phyloP scores from a whole-genome alignment of 2,888 invertebrate genomes.

The Cyrtodaria siliqua region DNA sequence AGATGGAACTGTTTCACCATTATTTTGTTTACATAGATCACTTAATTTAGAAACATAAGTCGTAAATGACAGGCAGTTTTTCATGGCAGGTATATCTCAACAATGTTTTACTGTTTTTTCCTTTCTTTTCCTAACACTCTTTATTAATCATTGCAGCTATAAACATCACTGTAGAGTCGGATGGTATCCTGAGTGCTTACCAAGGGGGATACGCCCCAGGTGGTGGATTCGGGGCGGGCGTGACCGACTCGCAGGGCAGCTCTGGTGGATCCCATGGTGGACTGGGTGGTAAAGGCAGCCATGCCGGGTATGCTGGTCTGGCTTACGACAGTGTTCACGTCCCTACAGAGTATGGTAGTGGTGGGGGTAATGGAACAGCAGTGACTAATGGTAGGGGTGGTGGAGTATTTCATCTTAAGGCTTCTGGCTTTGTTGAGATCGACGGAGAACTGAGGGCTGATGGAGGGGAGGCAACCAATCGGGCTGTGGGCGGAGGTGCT shows the following conservation, averaged over 20 bases:
- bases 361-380: slow-evolving; percentile 54
- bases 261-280: slow-evolving; percentile 77
- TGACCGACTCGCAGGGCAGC: slow-evolving; percentile 51
- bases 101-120: too few species aligned
- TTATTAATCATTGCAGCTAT: too few species aligned
- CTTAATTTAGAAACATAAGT: too few species aligned
- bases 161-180: slow-evolving; percentile 74
- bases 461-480: slow-evolving; percentile 58
- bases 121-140: too few species aligned
- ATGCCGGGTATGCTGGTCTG: slow-evolving; percentile 31
- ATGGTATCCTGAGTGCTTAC: slow-evolving; percentile 70
- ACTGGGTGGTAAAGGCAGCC: slow-evolving; percentile 70
- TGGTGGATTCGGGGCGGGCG: slow-evolving; percentile 63
- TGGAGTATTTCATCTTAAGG: slow-evolving; percentile 65
- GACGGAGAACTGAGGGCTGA: slow-evolving; percentile 71
- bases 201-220: slow-evolving; percentile 65
- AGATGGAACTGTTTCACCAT: too few species aligned
- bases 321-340: slow-evolving; percentile 64
- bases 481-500: slow-evolving; percentile 71
- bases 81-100: too few species aligned
- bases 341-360: slow-evolving; percentile 71
- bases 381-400: slow-evolving; percentile 66
- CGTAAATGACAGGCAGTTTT: too few species aligned
- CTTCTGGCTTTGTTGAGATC: slow-evolving; percentile 64
- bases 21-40: too few species aligned